Conservation (phyloP, 2,113 vertebrate species). For the Calyptommatus sinebrachiatus region DNA sequence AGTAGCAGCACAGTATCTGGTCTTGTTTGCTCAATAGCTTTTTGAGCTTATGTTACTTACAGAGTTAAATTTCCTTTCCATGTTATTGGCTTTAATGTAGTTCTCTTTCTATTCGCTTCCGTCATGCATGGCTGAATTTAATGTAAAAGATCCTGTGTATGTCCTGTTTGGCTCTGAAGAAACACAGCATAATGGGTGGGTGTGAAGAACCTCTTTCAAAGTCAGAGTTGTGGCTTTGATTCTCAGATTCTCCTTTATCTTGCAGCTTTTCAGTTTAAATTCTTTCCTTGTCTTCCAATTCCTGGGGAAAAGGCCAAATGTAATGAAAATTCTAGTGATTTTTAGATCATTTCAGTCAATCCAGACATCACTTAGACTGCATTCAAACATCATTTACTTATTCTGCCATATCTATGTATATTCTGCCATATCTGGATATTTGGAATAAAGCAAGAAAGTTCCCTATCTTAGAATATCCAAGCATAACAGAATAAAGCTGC, state of each 20-base stretch:
- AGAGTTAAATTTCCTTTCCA: background rate
- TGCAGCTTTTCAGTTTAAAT: too few relatives aligned
- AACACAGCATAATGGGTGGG: too few relatives aligned
- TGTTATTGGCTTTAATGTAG: background rate
- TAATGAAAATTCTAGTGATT: background rate
- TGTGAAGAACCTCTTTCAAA: background rate
- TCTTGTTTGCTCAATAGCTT: background rate
- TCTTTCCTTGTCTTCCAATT: background rate
- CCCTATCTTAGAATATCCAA: too few relatives aligned
- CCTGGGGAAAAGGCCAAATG: too few relatives aligned
- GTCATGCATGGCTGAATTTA: background rate
- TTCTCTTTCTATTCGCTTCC: background rate
- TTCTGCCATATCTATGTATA: too few relatives aligned
- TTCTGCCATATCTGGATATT: too few relatives aligned
- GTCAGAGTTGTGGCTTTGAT: background rate
- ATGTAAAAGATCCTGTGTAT: background rate
- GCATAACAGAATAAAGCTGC: too few relatives aligned
- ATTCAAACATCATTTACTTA: too few relatives aligned
- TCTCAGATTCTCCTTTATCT: background rate
- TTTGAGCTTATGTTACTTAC: background rate
- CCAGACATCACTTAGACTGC: too few relatives aligned
- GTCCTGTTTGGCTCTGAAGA: background rate
- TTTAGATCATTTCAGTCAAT: too few relatives aligned
- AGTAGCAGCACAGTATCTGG: too few relatives aligned
- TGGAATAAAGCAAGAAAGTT: too few relatives aligned